Evolutionary conservation across 2,888 invertebrate species (phyloP), one percentile per base, ranked within the genome.

Genomic region (Catotricha subobsoleta): DNA sequence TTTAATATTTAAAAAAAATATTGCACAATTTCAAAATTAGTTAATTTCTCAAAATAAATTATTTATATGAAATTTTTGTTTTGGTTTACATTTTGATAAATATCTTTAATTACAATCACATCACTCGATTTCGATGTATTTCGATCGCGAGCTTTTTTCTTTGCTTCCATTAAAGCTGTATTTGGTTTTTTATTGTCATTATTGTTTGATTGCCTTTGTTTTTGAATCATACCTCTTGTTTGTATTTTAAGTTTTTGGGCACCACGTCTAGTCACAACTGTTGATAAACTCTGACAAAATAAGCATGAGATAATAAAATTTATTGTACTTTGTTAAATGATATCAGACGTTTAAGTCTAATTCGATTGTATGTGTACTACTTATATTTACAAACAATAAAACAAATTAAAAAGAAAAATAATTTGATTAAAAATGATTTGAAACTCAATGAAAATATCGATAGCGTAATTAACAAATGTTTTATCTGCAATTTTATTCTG

Each of bases 181-280:
- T 69, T 75, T 36, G 66, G 62, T 53, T 60, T 59, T 38, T 57
- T 53, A 36, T 13, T 28, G 3, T 10, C 38, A 25, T n/a, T n/a
- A 18, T 18, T 12, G 12, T 20, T 33, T 18, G 33, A 3, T 29
- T 13, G 16, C 21, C 25, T 35, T 34, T 28, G 30, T 29, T 42
- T 53, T 46, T 60, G 68, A 19, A 68, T 64, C 71, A 72, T 71
- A 28, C 74, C 71, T 39, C 74, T 65, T 25, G 74, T 74, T 55
- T 73, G 74, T 39, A 73, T 71, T 61, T 73, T 74, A 41, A 73
- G 68, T 56, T 72, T 72, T 48, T 71, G 69, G 43, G 72, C 71
- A 42, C 67, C 67, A 55, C 72, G 70, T 52, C 74, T 65, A 42
- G 74, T 74, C 18, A 71, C 63, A 46, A 73, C 66, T 43, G 59